Conservation (phyloP, 37 sponge, comb jelly and placozoan species). For the Halisarca cf. caerulea region DNA sequence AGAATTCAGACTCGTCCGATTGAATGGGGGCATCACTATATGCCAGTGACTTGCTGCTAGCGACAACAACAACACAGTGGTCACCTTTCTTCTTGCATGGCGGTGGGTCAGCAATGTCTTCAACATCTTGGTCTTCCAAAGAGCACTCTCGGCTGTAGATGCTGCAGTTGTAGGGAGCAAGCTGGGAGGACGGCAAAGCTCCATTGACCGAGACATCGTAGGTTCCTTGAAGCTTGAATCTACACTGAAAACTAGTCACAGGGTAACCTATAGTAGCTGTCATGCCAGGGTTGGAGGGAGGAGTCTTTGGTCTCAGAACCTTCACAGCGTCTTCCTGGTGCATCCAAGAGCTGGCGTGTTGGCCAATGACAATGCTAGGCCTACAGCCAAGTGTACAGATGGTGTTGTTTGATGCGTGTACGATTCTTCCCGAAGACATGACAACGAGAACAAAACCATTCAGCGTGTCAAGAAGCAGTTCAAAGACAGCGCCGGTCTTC, state of each 20-base stretch:
- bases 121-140: background rate
- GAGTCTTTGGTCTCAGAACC: conserved; percentile 4
- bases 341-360: conserved; percentile 42
- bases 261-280: background rate
- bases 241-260: background rate
- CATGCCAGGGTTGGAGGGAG: background rate
- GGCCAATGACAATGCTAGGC: conserved; percentile 46
- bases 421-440: conserved; percentile 51
- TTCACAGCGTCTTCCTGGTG: conserved; percentile 26
- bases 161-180: background rate
- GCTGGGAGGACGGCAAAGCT: background rate
- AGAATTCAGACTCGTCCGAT: conserved; percentile 52
- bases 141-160: background rate
- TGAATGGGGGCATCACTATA: conserved; percentile 39
- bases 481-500: conserved; percentile 6
- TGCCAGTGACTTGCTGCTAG: conserved; percentile 21
- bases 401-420: conserved; percentile 51
- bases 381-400: conserved; percentile 54
- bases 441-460: conserved; percentile 57
- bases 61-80: conserved; percentile 44
- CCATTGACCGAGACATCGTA: background rate
- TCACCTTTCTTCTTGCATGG: background rate
- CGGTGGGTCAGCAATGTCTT: background rate
- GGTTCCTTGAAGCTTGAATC: background rate
- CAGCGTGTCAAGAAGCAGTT: conserved; percentile 40